Evolutionary conservation across 2,113 vertebrate genomes (phyloP), one percentile per base, ranked within the genome.

Genomic region (Oncorhynchus nerka): DNA sequence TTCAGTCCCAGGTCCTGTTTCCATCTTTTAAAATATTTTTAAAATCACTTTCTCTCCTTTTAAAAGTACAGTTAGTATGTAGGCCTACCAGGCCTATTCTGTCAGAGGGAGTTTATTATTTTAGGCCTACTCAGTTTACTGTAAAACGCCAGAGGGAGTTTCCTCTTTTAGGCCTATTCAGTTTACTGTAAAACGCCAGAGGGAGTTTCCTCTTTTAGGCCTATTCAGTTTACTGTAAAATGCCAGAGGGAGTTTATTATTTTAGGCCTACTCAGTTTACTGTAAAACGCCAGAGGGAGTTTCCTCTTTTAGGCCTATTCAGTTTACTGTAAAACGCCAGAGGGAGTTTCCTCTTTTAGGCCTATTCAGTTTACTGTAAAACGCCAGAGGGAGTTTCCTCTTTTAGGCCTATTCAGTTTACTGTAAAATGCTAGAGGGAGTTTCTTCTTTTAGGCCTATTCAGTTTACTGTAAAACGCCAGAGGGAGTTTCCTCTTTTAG

Each of bases 121-220:
- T 34, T 39, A 39, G 2, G 8, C n/a, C n/a, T n/a, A n/a, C n/a
- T n/a, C n/a, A n/a, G n/a, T n/a, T n/a, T n/a, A n/a, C n/a, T n/a
- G n/a, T n/a, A n/a, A n/a, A n/a, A n/a, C n/a, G n/a, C n/a, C 8
- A 32, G 5, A 32, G 5, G 32, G 5, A 32, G 32, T 5, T 32
- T 11, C 9, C 8, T 45, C 39, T 45, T 39, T 39, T 45, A 45
- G 39, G 9, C 39, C 39, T 45, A 45, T 45, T 45, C 39, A 3
- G 39, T 80, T 85, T 62, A 74, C 13, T 82, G 64, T 28, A 75
- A 78, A 84, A 83, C 65, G 70, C 57, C 68, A 73, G 57, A 34
- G 75, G 30, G 8, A 45, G 39, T 0, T 45, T 9, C 2, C 2
- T 45, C 39, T 45, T 39, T 39, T 28, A 28, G 39, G 2, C 8